Evolutionary conservation across 2,888 invertebrate species (phyloP), one percentile per base, ranked within the genome.

Genomic region (Steinernema carpocapsae): DNA sequence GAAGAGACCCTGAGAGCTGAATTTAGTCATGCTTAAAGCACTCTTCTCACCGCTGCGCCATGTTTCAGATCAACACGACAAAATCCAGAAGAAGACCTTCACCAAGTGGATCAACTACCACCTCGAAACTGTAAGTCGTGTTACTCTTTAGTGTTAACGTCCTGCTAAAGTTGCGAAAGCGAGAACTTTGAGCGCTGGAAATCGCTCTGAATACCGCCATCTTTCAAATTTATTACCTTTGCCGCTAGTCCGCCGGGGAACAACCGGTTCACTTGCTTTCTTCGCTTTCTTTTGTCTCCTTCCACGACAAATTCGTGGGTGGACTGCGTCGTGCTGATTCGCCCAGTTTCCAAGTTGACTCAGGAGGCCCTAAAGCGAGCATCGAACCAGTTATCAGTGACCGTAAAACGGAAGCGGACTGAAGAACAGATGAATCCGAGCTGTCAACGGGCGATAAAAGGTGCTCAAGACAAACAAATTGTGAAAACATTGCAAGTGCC

Each of bases 31-130:
- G 64, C 26, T 64, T 29, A 64, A 64, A 26, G 64, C 64, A 3
- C 29, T 74, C 43, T 72, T 56, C 71, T 77, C 77, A 70, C 77
- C 77, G 19, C 59, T 77, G 70, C 77, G 77, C 22, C 51, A 74
- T 43, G 70, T 82, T 87, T 76, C 83, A 87, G 87, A 87, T 72
- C 87, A 86, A 73, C 85, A 87, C 76, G 87, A 87, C 76, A 81
- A 84, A 71, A 85, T 84, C 42, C 87, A 87, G 79, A 87, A 86
- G 83, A 85, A 84, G 72, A 87, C 87, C 37, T 87, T 86, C 77
- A 87, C 87, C 59, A 81, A 82, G 80, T 87, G 87, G 87, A 82
- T 87, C 77, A 87, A 87, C 77, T 84, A 83, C 72, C 87, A 87
- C 74, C 79, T 87, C 64, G 84, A 86, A 78, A 83, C 82, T 77